phyloP scores from a whole-genome alignment of 92 coral and sea anemone genomes.

The Blastomussa wellsi region DNA sequence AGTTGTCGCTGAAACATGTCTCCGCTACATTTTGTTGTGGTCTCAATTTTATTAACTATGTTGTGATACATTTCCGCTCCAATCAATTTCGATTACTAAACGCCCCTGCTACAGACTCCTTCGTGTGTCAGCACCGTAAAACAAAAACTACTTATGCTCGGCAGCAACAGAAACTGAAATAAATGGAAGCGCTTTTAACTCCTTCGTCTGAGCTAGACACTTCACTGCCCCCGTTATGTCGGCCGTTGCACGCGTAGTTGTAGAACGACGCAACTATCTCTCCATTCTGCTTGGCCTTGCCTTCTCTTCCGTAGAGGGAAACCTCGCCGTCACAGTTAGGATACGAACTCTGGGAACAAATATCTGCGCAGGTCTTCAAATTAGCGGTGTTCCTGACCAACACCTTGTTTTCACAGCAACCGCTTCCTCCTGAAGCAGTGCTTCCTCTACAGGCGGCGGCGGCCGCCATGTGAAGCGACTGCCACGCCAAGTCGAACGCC shows the following conservation, averaged over 20 bases:
- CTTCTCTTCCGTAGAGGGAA: constrained; percentile 22
- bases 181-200: not conserved
- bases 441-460: constrained; percentile 65
- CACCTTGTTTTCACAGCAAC: not conserved
- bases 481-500: constrained; percentile 51
- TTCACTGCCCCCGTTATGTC: constrained; percentile 17
- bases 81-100: no score
- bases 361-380: not conserved
- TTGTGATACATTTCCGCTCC: no score
- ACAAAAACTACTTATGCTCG: constrained; percentile 1
- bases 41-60: no score
- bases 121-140: no score
- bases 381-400: constrained; percentile 6
- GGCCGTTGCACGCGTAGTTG: not conserved
- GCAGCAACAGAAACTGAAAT: constrained; percentile 43
- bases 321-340: constrained; percentile 42
- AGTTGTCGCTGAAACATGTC: no score
- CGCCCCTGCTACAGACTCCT: no score
- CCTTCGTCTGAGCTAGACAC: not conserved
- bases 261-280: not conserved
- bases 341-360: constrained; percentile 3
- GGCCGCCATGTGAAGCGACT: constrained; percentile 63
- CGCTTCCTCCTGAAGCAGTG: constrained; percentile 41
- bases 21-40: no score
- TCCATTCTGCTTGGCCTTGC: constrained; percentile 30